A percentile compares a stretch with the other conserved stretches of the same genome.
Conservation (phyloP, 2,888 invertebrate genomes). For the Pharmacophagus antenor region DNA sequence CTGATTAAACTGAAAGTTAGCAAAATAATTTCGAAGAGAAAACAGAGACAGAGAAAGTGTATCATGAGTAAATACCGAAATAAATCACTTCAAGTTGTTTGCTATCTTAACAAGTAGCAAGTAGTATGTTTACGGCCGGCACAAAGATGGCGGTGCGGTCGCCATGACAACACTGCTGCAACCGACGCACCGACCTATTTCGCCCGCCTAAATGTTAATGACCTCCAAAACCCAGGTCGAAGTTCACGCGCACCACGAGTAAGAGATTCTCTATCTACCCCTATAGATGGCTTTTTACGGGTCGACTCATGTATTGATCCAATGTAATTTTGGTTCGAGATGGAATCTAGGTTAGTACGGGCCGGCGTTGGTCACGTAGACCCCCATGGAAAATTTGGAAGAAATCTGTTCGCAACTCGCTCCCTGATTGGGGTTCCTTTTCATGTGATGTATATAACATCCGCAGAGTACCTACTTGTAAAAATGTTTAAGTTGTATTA, state of each 20-base stretch:
- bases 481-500: background rate
- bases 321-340: slow-evolving; percentile 49
- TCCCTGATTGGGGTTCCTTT: slow-evolving; percentile 6
- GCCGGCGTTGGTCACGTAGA: slow-evolving; percentile 44
- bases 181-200: slow-evolving; percentile 70
- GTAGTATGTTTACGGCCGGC: slow-evolving; percentile 38
- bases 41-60: slow-evolving; percentile 35
- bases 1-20: slow-evolving; percentile 15
- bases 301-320: slow-evolving; percentile 76
- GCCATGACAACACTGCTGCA: slow-evolving; percentile 71
- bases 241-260: slow-evolving; percentile 78
- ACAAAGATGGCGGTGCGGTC: slow-evolving; percentile 48
- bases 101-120: slow-evolving; percentile 37
- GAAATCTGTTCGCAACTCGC: slow-evolving; percentile 30
- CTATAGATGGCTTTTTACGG: slow-evolving; percentile 58
- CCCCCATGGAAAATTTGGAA: slow-evolving; percentile 34
- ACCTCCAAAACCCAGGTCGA: slow-evolving; percentile 81
- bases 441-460: slow-evolving; percentile 5
- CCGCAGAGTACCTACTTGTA: too few relatives aligned
- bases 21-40: slow-evolving; percentile 29
- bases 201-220: slow-evolving; percentile 78
- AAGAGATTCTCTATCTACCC: slow-evolving; percentile 63
- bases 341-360: slow-evolving; percentile 68
- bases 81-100: slow-evolving; percentile 28
- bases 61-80: slow-evolving; percentile 29